Conservation (phyloP, 2,797 vertebrate species). For the Takifugu ocellatus region DNA sequence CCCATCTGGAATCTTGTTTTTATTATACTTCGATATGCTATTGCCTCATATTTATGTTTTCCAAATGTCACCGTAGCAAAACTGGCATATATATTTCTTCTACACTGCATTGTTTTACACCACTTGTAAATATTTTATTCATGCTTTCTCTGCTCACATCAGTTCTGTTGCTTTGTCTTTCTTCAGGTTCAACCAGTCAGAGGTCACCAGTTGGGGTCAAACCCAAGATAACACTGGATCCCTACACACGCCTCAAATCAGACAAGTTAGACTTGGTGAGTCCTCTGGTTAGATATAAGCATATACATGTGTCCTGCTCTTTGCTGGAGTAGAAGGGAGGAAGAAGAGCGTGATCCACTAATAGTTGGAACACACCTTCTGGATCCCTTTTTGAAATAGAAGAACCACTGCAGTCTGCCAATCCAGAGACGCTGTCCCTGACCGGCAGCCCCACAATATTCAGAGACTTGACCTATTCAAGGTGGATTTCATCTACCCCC, state of each 20-base stretch:
- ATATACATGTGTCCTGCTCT: neutral
- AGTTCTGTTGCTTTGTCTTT: neutral
- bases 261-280: slow-evolving; percentile 88
- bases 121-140: neutral
- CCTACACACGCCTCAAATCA: slow-evolving; percentile 83
- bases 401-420: no score
- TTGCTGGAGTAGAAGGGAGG: no score
- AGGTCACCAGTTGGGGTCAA: slow-evolving; percentile 67
- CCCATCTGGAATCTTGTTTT: slow-evolving; percentile 31
- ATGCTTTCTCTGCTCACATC: neutral
- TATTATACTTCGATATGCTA: slow-evolving; percentile 5
- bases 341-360: no score
- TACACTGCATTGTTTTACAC: neutral
- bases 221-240: slow-evolving; percentile 86
- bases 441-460: no score
- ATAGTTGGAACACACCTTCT: no score
- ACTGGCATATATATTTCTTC: no score
- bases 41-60: slow-evolving; percentile 10
- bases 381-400: no score
- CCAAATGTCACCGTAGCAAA: no score
- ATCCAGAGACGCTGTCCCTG: no score
- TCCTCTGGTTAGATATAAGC: slow-evolving; percentile 1
- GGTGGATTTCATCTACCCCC: no score
- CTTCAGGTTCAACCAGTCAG: slow-evolving; percentile 57
- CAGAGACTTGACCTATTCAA: no score